A percentile compares a stretch with the other conserved stretches of the same genome.
These are phyloP conservation scores for Tethea ocularis DNA, from an alignment of 2,888 invertebrate genomes.

Conservation along the genomic window DNA sequence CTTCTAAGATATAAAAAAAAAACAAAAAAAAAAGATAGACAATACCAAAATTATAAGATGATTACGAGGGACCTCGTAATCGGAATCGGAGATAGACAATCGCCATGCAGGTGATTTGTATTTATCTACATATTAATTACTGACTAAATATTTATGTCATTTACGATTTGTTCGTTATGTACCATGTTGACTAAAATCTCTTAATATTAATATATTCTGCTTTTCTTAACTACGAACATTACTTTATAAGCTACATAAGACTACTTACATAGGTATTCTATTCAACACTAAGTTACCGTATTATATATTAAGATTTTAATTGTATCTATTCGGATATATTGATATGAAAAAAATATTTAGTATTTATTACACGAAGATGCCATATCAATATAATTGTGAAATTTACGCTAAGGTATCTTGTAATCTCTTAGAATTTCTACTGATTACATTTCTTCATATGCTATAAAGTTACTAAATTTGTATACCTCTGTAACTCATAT, in stretches of 20 bases:
- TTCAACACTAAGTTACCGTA: constrained; percentile 20
- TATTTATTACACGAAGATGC: constrained; percentile 33
- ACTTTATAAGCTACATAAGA: constrained; percentile 13
- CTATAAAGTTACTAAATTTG: constrained; percentile 14
- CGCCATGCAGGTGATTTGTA: too few relatives aligned
- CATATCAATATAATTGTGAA: constrained; percentile 42
- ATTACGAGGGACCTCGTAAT: too few relatives aligned
- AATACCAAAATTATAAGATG: too few relatives aligned
- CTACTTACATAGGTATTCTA: constrained; percentile 13
- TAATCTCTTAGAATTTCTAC: constrained; percentile 74
- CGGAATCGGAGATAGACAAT: too few relatives aligned
- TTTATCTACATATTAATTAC: background rate
- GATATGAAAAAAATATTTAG: constrained; percentile 31
- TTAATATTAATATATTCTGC: background rate
- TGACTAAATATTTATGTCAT: too few relatives aligned
- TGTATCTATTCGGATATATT: constrained; percentile 26
- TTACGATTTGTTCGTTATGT: too few relatives aligned
- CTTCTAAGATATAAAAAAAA: too few relatives aligned
- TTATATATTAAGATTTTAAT: constrained; percentile 15
- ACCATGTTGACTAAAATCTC: background rate
- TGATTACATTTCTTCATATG: constrained; percentile 50
- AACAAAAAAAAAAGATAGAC: too few relatives aligned
- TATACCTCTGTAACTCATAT: constrained; percentile 11
- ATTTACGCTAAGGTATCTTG: constrained; percentile 35
- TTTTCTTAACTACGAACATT: constrained; percentile 23